A percentile compares a stretch with the other conserved stretches of the same genome.
Conservation (phyloP, 2,113 vertebrate species). For the Onychostruthus taczanowskii region DNA sequence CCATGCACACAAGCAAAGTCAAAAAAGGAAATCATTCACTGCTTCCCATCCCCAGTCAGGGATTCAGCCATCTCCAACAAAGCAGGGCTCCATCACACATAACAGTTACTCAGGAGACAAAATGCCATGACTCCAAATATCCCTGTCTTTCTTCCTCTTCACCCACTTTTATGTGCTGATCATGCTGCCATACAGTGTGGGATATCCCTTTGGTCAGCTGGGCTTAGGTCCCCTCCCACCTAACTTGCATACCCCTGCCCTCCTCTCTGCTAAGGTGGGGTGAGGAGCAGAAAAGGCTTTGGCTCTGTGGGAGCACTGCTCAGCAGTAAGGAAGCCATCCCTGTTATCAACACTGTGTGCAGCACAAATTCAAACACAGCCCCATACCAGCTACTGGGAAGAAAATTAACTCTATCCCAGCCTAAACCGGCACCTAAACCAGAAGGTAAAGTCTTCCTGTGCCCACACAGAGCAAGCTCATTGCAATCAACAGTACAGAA, state of each 20-base stretch:
- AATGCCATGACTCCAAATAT: background rate
- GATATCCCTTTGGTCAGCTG: background rate
- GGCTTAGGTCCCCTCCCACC: background rate
- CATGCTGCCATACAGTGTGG: background rate
- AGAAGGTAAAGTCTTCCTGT: background rate
- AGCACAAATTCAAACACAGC: background rate
- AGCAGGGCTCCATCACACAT: background rate
- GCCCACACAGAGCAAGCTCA: background rate
- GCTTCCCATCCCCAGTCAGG: background rate
- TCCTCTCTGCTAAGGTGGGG: background rate
- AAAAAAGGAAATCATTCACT: background rate
- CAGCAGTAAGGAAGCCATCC: background rate
- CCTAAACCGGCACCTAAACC: background rate
- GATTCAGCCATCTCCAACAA: background rate
- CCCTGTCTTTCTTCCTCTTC: background rate
- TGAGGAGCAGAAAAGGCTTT: background rate
- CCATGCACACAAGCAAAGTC: rapidly evolving
- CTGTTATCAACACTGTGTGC: background rate
- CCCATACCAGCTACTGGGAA: background rate
- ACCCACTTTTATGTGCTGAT: background rate
- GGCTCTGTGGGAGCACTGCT: background rate
- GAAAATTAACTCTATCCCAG: background rate
- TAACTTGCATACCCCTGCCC: background rate
- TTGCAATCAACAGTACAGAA: background rate
- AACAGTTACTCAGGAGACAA: background rate